Conservation (phyloP, 2,888 invertebrate genomes). For the Heliconius erato region DNA sequence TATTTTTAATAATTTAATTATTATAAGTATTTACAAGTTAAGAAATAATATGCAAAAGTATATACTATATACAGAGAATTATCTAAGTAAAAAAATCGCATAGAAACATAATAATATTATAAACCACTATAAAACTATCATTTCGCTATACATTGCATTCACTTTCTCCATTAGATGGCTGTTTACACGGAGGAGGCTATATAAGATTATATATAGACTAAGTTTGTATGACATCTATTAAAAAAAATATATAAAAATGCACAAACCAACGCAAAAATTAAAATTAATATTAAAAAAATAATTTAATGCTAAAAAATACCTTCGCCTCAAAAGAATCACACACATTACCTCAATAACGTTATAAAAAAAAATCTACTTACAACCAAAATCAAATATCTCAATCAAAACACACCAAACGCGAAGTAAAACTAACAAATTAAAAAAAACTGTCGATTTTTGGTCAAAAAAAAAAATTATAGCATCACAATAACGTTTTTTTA, state of each 20-base stretch:
- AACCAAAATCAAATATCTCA: not conserved
- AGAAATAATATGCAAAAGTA: too few species aligned
- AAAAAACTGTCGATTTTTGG: slow-evolving; percentile 1
- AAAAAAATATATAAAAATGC: not conserved
- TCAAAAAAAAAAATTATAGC: not conserved
- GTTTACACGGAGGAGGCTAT: too few species aligned
- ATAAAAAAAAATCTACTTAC: not conserved
- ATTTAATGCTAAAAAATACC: slow-evolving; percentile 5
- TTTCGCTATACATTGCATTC: not conserved
- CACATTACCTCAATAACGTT: not conserved
- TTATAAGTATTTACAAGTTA: too few species aligned
- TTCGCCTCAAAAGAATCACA: slow-evolving; percentile 20
- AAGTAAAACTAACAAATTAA: not conserved
- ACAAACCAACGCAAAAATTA: not conserved
- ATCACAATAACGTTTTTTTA: slow-evolving; percentile 37
- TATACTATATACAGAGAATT: not conserved
- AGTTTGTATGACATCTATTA: not conserved
- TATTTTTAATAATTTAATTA: too few species aligned
- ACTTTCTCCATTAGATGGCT: not conserved
- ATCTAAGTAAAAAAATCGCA: slow-evolving; percentile 1
- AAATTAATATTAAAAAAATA: not conserved
- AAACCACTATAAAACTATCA: not conserved
- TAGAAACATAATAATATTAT: not conserved
- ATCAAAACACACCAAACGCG: slow-evolving; percentile 28
- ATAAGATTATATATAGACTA: too few species aligned